Percentiles rank a stretch among this genome's conserved stretches.
phyloP scores from a whole-genome alignment of 2,888 invertebrate genomes.

The Chrysolina americana region DNA sequence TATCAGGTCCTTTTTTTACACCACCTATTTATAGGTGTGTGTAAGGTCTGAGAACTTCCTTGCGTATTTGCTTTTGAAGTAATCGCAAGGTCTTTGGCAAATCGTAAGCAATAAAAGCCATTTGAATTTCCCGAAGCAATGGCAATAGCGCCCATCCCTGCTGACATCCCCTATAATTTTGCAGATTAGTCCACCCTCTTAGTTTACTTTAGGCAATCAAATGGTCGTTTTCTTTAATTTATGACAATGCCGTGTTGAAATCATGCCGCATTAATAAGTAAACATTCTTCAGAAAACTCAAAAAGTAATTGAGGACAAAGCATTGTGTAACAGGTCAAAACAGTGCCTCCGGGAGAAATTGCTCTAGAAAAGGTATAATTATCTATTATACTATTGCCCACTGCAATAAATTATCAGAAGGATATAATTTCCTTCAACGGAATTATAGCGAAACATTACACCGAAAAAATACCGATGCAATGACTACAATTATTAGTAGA shows the following conservation, averaged over 20 bases:
- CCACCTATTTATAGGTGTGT: no score
- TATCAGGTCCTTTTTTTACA: no score
- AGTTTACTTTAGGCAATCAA: no score
- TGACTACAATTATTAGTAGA: slow-evolving; percentile 38
- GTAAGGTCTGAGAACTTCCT: no score
- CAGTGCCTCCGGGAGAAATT: slow-evolving; percentile 27
- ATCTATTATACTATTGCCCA: slow-evolving; percentile 40
- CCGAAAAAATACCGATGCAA: slow-evolving; percentile 39
- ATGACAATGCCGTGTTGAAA: background rate
- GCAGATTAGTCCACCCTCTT: no score
- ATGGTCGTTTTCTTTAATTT: background rate
- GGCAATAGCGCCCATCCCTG: no score
- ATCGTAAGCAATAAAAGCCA: no score
- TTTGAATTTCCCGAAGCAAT: no score
- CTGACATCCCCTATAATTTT: no score
- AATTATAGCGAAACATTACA: slow-evolving; percentile 44
- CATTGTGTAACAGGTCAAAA: slow-evolving; percentile 31
- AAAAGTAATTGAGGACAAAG: slow-evolving; percentile 21
- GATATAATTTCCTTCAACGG: slow-evolving; percentile 45
- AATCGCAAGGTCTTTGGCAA: no score
- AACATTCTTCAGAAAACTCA: background rate
- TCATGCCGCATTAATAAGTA: slow-evolving; percentile 11
- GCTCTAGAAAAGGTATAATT: slow-evolving; percentile 39
- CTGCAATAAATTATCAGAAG: slow-evolving; percentile 41
- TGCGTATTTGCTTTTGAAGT: no score